These are phyloP conservation scores for Yoshiicerus persimilis DNA, from an alignment of 1,140 invertebrate species.

Conservation along the genomic window DNA sequence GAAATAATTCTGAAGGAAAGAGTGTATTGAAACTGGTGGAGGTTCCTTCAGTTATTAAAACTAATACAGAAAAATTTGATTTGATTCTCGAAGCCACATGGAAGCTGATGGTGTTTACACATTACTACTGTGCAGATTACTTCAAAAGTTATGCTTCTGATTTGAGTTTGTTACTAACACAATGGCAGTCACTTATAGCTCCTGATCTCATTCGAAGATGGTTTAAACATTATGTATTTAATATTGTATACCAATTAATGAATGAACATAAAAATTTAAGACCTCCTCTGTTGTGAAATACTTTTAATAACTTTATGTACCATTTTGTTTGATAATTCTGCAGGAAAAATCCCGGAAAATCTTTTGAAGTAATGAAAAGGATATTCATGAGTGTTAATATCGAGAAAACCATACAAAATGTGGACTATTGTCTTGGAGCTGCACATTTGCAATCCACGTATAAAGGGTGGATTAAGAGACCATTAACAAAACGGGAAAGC, in stretches of 20 bases:
- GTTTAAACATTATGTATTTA: no score
- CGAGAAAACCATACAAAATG: not conserved
- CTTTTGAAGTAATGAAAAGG: conserved; percentile 25
- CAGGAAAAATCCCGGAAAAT: conserved; percentile 40
- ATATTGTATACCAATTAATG: not conserved
- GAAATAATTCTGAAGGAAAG: conserved; percentile 1
- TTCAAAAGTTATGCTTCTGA: conserved; percentile 21
- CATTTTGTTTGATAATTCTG: not conserved
- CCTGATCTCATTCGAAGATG: conserved; percentile 29
- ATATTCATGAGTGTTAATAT: conserved; percentile 33
- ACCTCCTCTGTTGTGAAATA: not conserved
- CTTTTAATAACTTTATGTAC: not conserved
- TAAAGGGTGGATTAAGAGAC: conserved; percentile 40
- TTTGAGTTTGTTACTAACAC: conserved; percentile 11
- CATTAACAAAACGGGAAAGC: not conserved
- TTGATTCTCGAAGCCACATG: conserved; percentile 36
- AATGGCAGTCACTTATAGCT: conserved; percentile 32
- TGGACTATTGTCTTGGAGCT: conserved; percentile 39
- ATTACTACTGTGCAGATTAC: conserved; percentile 38
- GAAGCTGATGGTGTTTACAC: conserved; percentile 39
- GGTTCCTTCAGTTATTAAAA: conserved; percentile 23
- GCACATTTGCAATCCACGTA: conserved; percentile 31
- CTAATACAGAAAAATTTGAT: conserved; percentile 27
- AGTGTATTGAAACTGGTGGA: not conserved
- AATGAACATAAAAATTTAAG: not conserved